Conservation (phyloP, 2,888 invertebrate species). For the Brachypalpus laphriformis region DNA sequence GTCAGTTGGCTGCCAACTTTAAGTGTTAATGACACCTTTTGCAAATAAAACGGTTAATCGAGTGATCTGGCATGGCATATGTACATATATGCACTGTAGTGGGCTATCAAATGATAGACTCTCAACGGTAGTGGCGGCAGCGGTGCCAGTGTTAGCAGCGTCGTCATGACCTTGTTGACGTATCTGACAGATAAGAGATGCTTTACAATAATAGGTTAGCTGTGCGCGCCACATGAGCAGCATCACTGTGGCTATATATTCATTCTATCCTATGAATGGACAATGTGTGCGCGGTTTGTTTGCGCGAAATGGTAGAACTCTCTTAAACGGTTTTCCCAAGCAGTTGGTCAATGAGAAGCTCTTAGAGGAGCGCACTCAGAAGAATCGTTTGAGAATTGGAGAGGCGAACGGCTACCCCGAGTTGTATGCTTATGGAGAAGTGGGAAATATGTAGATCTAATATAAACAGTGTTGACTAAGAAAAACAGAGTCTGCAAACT, state of each 20-base stretch:
- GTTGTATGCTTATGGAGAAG: slow-evolving; percentile 15
- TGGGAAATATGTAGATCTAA: slow-evolving; percentile 57
- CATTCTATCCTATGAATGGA: neutral
- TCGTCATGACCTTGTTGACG: slow-evolving; percentile 38
- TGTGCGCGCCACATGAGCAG: neutral
- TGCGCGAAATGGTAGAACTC: neutral
- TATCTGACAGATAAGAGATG: slow-evolving; percentile 34
- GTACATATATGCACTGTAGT: neutral
- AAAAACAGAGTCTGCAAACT: slow-evolving; percentile 53
- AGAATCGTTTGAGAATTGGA: slow-evolving; percentile 30
- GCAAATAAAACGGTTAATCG: slow-evolving; percentile 51
- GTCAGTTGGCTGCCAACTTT: slow-evolving; percentile 43
- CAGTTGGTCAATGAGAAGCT: slow-evolving; percentile 65
- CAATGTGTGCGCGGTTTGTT: neutral
- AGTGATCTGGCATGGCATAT: neutral
- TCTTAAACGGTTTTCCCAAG: slow-evolving; percentile 50
- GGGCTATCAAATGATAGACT: slow-evolving; percentile 1
- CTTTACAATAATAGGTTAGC: slow-evolving; percentile 13
- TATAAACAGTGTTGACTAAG: slow-evolving; percentile 31
- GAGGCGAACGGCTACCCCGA: slow-evolving; percentile 45
- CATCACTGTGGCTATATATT: neutral
- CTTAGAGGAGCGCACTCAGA: slow-evolving; percentile 16
- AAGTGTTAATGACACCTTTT: slow-evolving; percentile 58
- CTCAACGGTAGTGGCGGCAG: neutral
- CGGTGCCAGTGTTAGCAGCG: neutral